A percentile compares a stretch with the other conserved stretches of the same genome.
Conservation (phyloP, 2,888 invertebrate genomes). For the Polydrusus cervinus region DNA sequence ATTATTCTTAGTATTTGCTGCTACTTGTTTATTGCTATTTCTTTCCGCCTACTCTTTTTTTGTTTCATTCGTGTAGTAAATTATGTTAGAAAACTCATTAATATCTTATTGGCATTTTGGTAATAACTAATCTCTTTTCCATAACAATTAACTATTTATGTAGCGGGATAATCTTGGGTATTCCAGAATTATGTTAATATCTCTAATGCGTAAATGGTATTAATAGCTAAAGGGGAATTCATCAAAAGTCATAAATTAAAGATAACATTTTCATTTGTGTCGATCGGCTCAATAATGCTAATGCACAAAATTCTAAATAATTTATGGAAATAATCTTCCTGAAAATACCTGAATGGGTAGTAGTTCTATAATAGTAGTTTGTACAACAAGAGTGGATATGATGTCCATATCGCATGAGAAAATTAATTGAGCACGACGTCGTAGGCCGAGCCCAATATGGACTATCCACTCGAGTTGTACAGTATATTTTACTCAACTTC, state of each 20-base stretch:
- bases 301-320: not conserved
- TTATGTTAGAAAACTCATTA: not conserved
- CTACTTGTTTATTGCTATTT: too few relatives aligned
- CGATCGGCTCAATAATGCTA: too few relatives aligned
- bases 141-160: not conserved
- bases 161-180: not conserved
- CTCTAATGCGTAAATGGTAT: not conserved
- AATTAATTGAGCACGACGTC: too few relatives aligned
- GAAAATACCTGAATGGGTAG: not conserved
- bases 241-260: conserved; percentile 2
- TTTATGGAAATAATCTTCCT: not conserved
- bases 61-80: not conserved
- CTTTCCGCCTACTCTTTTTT: not conserved
- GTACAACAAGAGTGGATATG: too few relatives aligned
- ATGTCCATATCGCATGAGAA: too few relatives aligned
- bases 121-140: not conserved
- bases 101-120: not conserved
- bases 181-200: not conserved
- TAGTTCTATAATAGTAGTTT: not conserved
- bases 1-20: too few relatives aligned
- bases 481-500: too few relatives aligned
- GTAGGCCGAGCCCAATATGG: too few relatives aligned
- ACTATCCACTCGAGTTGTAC: too few relatives aligned
- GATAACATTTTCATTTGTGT: conserved; percentile 2
- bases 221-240: not conserved